These are phyloP conservation scores for Trichomalopsis sarcophagae DNA, from an alignment of 1,140 invertebrate genomes.

Conservation along the genomic window DNA sequence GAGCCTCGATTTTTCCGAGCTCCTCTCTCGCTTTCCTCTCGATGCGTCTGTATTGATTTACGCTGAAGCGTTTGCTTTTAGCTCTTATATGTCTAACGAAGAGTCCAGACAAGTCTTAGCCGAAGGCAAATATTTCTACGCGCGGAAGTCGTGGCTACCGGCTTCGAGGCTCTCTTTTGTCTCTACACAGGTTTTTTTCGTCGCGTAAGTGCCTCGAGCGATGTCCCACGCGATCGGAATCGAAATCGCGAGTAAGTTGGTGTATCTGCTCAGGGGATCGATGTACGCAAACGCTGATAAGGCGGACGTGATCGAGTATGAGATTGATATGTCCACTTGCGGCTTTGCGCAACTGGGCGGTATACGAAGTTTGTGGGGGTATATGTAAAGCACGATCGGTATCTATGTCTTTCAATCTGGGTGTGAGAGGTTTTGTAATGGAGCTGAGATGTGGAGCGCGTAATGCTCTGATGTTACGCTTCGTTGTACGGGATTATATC, in stretches of 20 bases:
- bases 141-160: no score
- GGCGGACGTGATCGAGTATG: not conserved
- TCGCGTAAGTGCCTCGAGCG: no score
- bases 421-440: not conserved
- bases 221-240: no score
- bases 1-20: not conserved
- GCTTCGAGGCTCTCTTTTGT: no score
- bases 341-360: no score
- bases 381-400: not conserved
- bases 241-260: no score
- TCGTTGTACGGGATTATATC: no score
- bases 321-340: not conserved
- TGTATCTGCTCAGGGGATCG: not conserved
- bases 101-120: not conserved
- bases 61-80: not conserved
- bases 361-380: not conserved
- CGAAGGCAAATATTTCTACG: no score
- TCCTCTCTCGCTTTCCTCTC: not conserved
- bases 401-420: not conserved
- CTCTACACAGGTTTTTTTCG: no score
- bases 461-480: not conserved
- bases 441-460: not conserved
- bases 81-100: not conserved
- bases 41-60: no score
- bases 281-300: not conserved